Base-by-base conservation (phyloP, 2,888 invertebrate genomes). In the Tachystola acroxantha region DNA sequence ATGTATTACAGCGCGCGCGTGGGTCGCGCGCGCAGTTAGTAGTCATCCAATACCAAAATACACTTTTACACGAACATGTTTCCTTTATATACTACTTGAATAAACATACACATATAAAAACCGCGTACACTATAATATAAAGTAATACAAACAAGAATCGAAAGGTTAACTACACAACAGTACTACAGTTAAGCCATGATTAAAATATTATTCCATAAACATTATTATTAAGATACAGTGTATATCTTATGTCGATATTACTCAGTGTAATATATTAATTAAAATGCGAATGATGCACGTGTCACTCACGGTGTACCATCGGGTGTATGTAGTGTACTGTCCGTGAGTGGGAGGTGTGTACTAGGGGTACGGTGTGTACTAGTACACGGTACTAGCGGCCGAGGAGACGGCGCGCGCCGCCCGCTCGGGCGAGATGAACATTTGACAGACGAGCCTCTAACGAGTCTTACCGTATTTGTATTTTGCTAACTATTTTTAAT, bases 91-190 rank as follows among this genome's bases (percentile, higher is more conserved):
- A 77, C 84, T 86, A 86, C 81, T 37, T 78, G 75, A 78, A 86
- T 86, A 86, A 79, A 86, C 85, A 80, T 86, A 85, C 85, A 85
- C 82, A 86, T 85, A 85, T 84, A 85, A 82, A 84, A 86, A 84
- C 75, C 80, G 80, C 81, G 80, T 81, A 84, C 82, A 82, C 77
- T 82, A 81, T 72, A 57, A 73, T 75, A 74, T 78, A 81, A 82
- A 80, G 80, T 84, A 84, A 82, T 84, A 85, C 84, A 85, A 84
- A 84, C 80, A 81, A 79, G 74, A 70, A 73, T 82, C 78, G 79
- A 79, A 75, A 80, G 58, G 77, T 84, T 77, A 80, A 81, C 85
- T 85, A 85, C 81, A 81, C 79, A 84, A 84, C 85, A 82, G 66
- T 80, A 72, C 85, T 86, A 85, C 81, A 75, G 60, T 80, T 80